A percentile compares a stretch with the other conserved stretches of the same genome.
Evolutionary conservation across 2,888 invertebrate species (phyloP).

Genomic region (Zeuzera pyrina): DNA sequence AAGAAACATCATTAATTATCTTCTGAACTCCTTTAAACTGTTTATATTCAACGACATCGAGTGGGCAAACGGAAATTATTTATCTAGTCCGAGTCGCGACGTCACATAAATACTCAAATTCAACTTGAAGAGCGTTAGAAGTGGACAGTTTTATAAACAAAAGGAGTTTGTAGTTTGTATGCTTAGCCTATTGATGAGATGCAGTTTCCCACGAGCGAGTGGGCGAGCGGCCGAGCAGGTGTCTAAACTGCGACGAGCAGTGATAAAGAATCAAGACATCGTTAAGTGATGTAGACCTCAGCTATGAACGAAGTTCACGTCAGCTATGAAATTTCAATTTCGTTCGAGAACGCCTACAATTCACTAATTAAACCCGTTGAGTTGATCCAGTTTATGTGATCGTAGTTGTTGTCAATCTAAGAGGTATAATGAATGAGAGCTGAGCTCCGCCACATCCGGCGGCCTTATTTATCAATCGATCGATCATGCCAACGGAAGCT

Average conservation of each 20-base stretch:
- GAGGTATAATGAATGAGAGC: conserved; percentile 32
- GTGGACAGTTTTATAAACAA: conserved; percentile 72
- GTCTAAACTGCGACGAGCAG: conserved; percentile 38
- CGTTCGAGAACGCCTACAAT: conserved; percentile 30
- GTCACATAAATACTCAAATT: conserved; percentile 34
- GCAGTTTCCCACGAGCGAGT: conserved; percentile 46
- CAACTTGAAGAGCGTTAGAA: conserved; percentile 44
- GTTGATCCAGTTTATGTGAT: conserved; percentile 26
- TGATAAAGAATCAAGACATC: conserved; percentile 43
- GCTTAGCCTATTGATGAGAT: conserved; percentile 57
- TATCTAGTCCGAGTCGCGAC: conserved; percentile 41
- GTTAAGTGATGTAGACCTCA: conserved; percentile 29
- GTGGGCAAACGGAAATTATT: conserved; percentile 44
- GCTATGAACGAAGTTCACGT: conserved; percentile 29
- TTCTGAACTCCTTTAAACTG: conserved; percentile 18
- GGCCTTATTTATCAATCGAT: conserved; percentile 32
- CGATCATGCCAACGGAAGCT: conserved; percentile 39
- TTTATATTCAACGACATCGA: conserved; percentile 18
- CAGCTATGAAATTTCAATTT: conserved; percentile 41
- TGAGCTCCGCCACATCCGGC: conserved; percentile 47
- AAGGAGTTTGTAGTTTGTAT: conserved; percentile 45
- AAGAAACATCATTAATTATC: conserved; percentile 23
- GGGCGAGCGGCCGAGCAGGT: conserved; percentile 46
- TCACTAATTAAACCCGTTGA: conserved; percentile 32
- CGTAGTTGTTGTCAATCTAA: conserved; percentile 32